phyloP scores from a whole-genome alignment of 2,888 invertebrate genomes.

The Ecliptopera silaceata region DNA sequence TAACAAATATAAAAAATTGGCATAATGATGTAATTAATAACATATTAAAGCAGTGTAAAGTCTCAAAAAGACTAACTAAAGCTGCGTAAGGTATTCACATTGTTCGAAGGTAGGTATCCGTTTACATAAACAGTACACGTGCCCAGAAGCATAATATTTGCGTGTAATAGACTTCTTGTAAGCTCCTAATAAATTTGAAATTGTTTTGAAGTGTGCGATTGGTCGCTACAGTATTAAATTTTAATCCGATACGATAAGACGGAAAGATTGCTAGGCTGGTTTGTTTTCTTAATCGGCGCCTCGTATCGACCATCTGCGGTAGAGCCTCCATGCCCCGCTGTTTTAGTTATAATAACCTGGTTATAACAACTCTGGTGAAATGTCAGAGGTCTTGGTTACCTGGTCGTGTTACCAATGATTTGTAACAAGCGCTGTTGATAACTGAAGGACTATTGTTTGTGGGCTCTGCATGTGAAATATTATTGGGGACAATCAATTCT shows the following conservation, averaged over 20 bases:
- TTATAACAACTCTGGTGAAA: constrained; percentile 40
- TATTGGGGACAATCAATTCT: constrained; percentile 44
- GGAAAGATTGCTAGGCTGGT: constrained; percentile 53
- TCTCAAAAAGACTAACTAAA: not conserved
- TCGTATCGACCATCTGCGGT: constrained; percentile 46
- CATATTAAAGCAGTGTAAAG: not conserved
- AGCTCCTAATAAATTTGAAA: constrained; percentile 35
- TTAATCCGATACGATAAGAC: constrained; percentile 60
- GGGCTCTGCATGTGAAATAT: constrained; percentile 52
- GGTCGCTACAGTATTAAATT: constrained; percentile 34
- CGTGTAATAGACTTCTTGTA: constrained; percentile 30
- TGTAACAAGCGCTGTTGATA: constrained; percentile 65
- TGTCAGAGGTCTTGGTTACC: constrained; percentile 46
- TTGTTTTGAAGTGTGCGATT: constrained; percentile 35
- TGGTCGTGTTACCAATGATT: constrained; percentile 60
- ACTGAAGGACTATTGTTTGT: constrained; percentile 69
- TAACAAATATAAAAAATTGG: no score
- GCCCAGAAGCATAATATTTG: constrained; percentile 28
- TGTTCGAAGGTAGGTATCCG: constrained; percentile 29
- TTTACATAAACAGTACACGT: constrained; percentile 25
- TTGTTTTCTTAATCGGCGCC: constrained; percentile 72
- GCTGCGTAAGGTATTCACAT: constrained; percentile 2
- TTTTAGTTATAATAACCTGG: constrained; percentile 19
- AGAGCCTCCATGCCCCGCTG: constrained; percentile 41
- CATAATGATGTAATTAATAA: no score